Evolutionary conservation across 2,113 vertebrate species (phyloP).

Genomic region (Pelecanus crispus): DNA sequence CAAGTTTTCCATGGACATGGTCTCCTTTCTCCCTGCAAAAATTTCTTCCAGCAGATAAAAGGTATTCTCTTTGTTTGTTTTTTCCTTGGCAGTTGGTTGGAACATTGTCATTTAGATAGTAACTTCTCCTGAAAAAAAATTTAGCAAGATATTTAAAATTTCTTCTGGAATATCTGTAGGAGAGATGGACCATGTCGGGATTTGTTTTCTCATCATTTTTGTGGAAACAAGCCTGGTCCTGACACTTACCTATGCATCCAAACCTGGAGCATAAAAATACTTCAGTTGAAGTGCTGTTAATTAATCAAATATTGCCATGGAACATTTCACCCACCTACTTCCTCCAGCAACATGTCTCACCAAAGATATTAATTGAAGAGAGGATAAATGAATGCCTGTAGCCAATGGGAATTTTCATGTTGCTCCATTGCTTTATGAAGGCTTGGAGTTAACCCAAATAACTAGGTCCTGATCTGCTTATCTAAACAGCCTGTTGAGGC

Average conservation of each 20-base stretch:
- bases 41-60: background rate
- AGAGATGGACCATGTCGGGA: background rate
- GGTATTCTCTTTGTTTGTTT: too few relatives aligned
- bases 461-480: background rate
- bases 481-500: background rate
- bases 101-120: background rate
- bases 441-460: background rate
- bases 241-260: background rate
- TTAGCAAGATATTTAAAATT: background rate
- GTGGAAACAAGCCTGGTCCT: background rate
- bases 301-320: background rate
- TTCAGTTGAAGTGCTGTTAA: background rate
- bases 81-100: background rate
- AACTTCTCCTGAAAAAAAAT: background rate
- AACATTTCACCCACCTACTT: background rate
- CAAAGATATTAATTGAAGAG: background rate
- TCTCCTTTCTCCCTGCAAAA: background rate
- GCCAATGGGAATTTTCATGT: background rate
- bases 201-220: background rate
- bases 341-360: background rate
- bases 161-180: background rate
- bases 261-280: background rate
- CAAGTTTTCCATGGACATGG: background rate
- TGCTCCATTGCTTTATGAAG: background rate
- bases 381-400: background rate